Percentiles rank a stretch among this genome's conserved stretches.
Conservation (phyloP, 2,797 vertebrate species). For the Crocodylus rhombifer region DNA sequence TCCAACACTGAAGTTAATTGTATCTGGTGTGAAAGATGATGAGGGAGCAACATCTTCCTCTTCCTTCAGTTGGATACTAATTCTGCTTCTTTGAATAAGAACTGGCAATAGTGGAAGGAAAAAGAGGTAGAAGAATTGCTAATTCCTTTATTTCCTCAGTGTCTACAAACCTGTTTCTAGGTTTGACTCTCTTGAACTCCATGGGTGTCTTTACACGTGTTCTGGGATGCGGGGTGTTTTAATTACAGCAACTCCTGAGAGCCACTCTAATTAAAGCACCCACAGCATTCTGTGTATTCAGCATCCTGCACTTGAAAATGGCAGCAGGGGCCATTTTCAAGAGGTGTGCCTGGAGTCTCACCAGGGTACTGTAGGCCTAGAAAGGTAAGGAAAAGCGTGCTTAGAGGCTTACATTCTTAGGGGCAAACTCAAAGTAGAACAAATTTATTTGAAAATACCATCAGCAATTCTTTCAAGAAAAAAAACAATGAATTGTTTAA, state of each 20-base stretch:
- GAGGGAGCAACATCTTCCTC: rapidly evolving
- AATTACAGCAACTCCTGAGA: not conserved
- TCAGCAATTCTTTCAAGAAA: too few species aligned
- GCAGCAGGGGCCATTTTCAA: too few species aligned
- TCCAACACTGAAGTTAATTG: not conserved
- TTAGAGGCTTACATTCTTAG: too few species aligned
- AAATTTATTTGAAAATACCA: too few species aligned
- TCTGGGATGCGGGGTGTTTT: not conserved
- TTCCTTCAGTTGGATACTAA: not conserved
- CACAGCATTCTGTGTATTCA: too few species aligned
- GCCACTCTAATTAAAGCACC: not conserved
- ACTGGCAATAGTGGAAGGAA: not conserved
- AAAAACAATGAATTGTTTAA: too few species aligned
- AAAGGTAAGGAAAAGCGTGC: too few species aligned
- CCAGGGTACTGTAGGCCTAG: too few species aligned
- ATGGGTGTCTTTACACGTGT: not conserved
- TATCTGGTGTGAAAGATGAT: rapidly evolving
- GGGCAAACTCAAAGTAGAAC: too few species aligned
- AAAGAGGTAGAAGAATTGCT: not conserved
- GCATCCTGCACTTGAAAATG: too few species aligned
- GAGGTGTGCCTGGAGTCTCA: too few species aligned
- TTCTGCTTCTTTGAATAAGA: not conserved
- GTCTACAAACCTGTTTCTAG: not conserved
- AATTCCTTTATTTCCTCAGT: not conserved
- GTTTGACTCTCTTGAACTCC: not conserved